These are phyloP conservation scores for Ophiothrix spiculata DNA, from an alignment of 35 echinoderm and acorn worm genomes.

Conservation along the genomic window DNA sequence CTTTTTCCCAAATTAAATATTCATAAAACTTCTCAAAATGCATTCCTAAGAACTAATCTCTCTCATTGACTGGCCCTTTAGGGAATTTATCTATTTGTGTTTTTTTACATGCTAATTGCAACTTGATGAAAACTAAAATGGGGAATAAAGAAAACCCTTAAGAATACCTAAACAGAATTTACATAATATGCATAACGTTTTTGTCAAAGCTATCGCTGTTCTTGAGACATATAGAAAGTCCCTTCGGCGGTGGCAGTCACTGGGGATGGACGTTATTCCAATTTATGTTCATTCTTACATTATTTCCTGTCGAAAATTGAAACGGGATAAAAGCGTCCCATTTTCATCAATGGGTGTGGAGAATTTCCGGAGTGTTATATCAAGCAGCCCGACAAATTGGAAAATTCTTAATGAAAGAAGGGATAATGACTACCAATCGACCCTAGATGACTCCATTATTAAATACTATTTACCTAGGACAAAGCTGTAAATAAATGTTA, in stretches of 20 bases:
- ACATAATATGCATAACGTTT: not conserved
- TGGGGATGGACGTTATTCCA: slow-evolving; percentile 7
- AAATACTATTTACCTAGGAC: no score
- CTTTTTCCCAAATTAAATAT: not conserved
- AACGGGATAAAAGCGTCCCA: not conserved
- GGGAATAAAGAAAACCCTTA: not conserved
- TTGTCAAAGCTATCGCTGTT: not conserved
- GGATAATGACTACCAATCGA: no score
- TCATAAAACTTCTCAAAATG: not conserved
- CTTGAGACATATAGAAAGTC: not conserved
- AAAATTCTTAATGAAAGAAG: not conserved
- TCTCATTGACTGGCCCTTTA: not conserved
- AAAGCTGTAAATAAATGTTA: no score
- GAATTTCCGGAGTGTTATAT: not conserved
- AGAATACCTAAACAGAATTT: not conserved
- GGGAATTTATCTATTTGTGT: not conserved
- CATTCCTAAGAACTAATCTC: not conserved
- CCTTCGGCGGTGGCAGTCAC: not conserved
- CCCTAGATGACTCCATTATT: no score
- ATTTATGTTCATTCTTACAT: not conserved
- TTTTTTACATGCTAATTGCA: not conserved
- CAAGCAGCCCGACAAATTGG: not conserved
- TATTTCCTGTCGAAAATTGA: not conserved
- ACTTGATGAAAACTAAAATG: slow-evolving; percentile 11
- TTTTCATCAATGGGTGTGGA: not conserved